Base-by-base conservation (phyloP, 2,888 invertebrate species). In the Eristalis pertinax region DNA sequence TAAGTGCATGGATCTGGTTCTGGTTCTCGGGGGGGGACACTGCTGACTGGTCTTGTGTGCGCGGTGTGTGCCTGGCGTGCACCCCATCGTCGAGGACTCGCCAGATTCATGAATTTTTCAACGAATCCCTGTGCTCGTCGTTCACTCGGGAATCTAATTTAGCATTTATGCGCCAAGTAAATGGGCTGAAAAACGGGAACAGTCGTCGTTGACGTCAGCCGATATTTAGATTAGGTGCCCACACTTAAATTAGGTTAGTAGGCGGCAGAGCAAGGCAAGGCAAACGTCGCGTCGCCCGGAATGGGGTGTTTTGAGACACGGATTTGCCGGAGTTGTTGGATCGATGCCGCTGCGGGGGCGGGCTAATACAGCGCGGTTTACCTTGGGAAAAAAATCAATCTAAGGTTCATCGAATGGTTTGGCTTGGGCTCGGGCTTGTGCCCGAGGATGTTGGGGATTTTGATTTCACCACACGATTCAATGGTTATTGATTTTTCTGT, bases 131-230 rank as follows among this genome's bases (percentile, higher is more conserved):
- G 79, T 60, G 70, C 87, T 76, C 64, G 79, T 80, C 64, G 79
- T 80, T 87, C 64, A 64, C 75, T 65, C 58, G 72, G 69, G 60
- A 87, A 87, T 87, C 87, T 80, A 87, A 87, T 87, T 87, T 87
- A 79, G 79, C 84, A 80, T 87, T 87, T 84, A 87, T 87, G 87
- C 79, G 87, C 84, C 84, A 38, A 79, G 87, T 76, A 87, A 87
- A 87, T 87, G 84, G 87, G 29, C 79, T 87, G 84, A 87, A 80
- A 80, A 84, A 87, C 84, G 79, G 76, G 79, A 84, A 84, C 79
- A 87, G 79, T 73, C 76, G 84, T 69, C 65, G 69, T 63, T 26
- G 78, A 87, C 87, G 68, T 84, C 73, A 79, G 68, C 78, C 87
- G 79, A 87, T 87, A 84, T 84, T 84, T 50, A 84, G 79, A 87